Percentiles rank a stretch among this genome's conserved stretches.
These are phyloP conservation scores for Heliangelus exortis DNA, from an alignment of 2,797 vertebrate genomes.

Conservation along the genomic window DNA sequence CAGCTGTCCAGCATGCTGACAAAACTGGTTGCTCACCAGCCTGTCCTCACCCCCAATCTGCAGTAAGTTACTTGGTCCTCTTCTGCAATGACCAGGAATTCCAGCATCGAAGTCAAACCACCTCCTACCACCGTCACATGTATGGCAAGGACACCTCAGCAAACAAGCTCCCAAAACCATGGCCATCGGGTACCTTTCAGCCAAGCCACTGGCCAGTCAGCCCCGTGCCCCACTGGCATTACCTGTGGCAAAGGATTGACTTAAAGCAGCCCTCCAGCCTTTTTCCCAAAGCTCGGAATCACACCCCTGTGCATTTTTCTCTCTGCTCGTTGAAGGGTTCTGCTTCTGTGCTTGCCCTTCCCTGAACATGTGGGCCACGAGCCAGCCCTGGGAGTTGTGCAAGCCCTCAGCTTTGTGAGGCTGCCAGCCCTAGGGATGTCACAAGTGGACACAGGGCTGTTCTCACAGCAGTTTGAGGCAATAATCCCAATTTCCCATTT, in stretches of 20 bases:
- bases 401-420: neutral
- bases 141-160: neutral
- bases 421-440: neutral
- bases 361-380: neutral
- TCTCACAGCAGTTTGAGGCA: neutral
- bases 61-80: neutral
- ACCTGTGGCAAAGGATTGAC: constrained; percentile 40
- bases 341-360: neutral
- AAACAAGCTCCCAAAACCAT: neutral
- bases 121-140: neutral
- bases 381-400: constrained; percentile 22
- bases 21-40: neutral
- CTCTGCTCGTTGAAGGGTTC: neutral
- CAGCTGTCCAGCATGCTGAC: neutral
- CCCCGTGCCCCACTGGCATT: neutral
- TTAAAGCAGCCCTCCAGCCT: constrained; percentile 32
- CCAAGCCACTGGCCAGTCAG: neutral
- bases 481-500: constrained; percentile 3
- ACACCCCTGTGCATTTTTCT: constrained; percentile 2
- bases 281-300: constrained; percentile 29
- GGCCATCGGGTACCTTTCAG: neutral
- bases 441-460: constrained; percentile 29
- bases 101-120: neutral
- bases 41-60: neutral
- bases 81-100: neutral